A percentile compares a stretch with the other conserved stretches of the same genome.
phyloP scores from a whole-genome alignment of 2,888 invertebrate genomes.

The Agrotis clavis region DNA sequence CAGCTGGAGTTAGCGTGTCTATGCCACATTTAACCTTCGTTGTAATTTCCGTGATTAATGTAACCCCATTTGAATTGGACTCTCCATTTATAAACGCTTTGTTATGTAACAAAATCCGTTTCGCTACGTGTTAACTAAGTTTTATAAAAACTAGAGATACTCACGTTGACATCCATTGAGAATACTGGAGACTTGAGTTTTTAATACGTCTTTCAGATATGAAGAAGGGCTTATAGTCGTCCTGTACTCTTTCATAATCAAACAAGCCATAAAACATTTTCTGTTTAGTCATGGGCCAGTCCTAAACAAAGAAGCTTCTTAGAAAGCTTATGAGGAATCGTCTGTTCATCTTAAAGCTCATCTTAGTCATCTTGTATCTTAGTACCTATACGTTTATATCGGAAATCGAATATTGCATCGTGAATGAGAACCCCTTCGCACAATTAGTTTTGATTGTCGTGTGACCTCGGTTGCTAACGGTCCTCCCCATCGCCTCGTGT shows the following conservation, averaged over 20 bases:
- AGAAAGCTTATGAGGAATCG: slow-evolving; percentile 13
- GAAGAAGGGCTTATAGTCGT: not conserved
- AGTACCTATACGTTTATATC: slow-evolving; percentile 6
- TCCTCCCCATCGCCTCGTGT: slow-evolving; percentile 30
- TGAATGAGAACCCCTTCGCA: slow-evolving; percentile 38
- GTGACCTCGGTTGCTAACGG: slow-evolving; percentile 36
- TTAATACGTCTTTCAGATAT: not conserved
- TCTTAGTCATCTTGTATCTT: slow-evolving; percentile 7
- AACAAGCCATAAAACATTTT: slow-evolving; percentile 7
- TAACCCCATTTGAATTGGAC: slow-evolving; percentile 74
- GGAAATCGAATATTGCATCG: slow-evolving; percentile 29
- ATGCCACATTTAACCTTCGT: slow-evolving; percentile 79
- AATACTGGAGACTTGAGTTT: not conserved
- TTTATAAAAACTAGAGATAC: slow-evolving; percentile 15
- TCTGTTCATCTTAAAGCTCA: slow-evolving; percentile 7
- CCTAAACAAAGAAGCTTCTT: slow-evolving; percentile 10
- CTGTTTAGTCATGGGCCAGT: slow-evolving; percentile 5
- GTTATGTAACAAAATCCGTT: slow-evolving; percentile 58
- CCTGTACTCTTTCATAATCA: not conserved
- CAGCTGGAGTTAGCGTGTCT: slow-evolving; percentile 78
- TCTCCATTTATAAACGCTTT: slow-evolving; percentile 71
- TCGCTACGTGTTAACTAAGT: slow-evolving; percentile 35
- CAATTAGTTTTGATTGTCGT: slow-evolving; percentile 42
- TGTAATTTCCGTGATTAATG: slow-evolving; percentile 82
- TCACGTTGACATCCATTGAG: not conserved